Evolutionary conservation across 2,113 vertebrate genomes (phyloP).

Genomic region (Alligator mississippiensis): DNA sequence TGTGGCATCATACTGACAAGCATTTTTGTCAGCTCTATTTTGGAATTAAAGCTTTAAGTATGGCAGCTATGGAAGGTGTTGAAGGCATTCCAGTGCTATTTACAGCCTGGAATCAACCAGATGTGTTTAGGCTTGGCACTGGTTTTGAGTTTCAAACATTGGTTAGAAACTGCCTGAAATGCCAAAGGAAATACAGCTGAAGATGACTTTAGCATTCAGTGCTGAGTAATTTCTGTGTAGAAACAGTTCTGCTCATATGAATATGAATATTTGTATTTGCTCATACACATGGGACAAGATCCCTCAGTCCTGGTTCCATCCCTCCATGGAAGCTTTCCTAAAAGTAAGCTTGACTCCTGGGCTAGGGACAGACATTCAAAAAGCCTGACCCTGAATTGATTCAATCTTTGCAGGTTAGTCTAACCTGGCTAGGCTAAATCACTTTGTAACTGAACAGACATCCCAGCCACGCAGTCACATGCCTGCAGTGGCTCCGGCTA

Average conservation of each 20-base stretch:
- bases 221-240: constrained; percentile 80
- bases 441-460: no score
- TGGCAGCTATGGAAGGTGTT: constrained; percentile 90
- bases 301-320: not conserved
- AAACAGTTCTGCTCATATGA: constrained; percentile 68
- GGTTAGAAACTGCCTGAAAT: constrained; percentile 82
- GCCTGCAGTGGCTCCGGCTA: no score
- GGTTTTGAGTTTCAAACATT: constrained; percentile 84
- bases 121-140: constrained; percentile 85
- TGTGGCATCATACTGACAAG: constrained; percentile 83
- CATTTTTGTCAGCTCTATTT: constrained; percentile 90
- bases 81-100: constrained; percentile 91
- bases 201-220: constrained; percentile 80
- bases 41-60: constrained; percentile 87
- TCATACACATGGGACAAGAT: not conserved
- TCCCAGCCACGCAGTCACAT: no score
- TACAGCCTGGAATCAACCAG: constrained; percentile 90
- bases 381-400: no score
- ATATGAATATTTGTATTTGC: constrained; percentile 64
- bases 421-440: no score
- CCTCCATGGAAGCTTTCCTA: no score
- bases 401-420: no score
- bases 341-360: no score
- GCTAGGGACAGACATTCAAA: no score
- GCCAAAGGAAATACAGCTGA: constrained; percentile 84